Evolutionary conservation across 1,140 invertebrate genomes (phyloP).

Genomic region (Ephestia elutella): DNA sequence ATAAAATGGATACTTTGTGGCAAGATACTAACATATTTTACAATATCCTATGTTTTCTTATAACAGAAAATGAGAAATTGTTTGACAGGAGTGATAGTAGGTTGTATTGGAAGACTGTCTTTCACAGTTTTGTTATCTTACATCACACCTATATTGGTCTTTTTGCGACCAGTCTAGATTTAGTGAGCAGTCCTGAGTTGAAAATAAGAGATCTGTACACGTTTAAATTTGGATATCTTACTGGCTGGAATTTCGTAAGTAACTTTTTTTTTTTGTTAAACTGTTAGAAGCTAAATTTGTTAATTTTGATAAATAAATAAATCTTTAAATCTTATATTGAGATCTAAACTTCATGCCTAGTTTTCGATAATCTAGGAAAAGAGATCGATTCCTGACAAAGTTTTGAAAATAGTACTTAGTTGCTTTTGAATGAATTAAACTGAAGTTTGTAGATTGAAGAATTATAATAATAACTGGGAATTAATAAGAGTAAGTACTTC

Average conservation of each 20-base stretch:
- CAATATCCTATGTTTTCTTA: constrained; percentile 56
- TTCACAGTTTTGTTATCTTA: constrained; percentile 35
- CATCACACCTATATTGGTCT: constrained; percentile 37
- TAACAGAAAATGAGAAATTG: constrained; percentile 60
- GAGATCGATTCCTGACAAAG: too few species aligned
- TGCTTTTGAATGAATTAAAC: too few species aligned
- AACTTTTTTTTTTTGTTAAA: constrained; percentile 5
- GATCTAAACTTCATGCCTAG: too few species aligned
- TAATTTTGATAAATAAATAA: too few species aligned
- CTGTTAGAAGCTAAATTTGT: too few species aligned
- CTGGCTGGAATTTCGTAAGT: constrained; percentile 66
- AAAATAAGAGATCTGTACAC: constrained; percentile 34
- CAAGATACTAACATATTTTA: constrained; percentile 54
- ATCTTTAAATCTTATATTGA: too few species aligned
- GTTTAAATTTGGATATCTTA: constrained; percentile 37
- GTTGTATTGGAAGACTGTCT: constrained; percentile 54
- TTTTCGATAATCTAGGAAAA: too few species aligned
- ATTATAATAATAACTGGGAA: too few species aligned
- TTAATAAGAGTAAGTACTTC: too few species aligned
- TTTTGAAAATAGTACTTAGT: too few species aligned
- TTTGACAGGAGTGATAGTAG: constrained; percentile 50
- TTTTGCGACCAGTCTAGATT: constrained; percentile 28
- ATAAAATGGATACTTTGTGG: constrained; percentile 42
- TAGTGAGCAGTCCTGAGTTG: constrained; percentile 17
- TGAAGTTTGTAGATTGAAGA: too few species aligned